Evolutionary conservation across 2,797 vertebrate species (phyloP).

Genomic region (Coreius guichenoti): DNA sequence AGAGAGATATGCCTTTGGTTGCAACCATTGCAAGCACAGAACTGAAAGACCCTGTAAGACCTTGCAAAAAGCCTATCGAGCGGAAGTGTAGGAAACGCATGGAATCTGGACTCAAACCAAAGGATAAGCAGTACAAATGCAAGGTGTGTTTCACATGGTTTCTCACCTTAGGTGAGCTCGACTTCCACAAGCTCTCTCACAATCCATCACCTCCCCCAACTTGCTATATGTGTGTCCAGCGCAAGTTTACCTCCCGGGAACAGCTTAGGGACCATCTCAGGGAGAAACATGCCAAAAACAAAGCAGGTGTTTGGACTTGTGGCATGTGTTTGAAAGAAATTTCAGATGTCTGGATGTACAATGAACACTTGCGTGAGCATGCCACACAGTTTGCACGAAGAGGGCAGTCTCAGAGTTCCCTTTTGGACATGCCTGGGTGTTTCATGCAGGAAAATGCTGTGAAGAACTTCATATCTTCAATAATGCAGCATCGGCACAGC

Average conservation of each 20-base stretch:
- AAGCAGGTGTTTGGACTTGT: slow-evolving; percentile 94
- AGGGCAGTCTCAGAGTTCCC: slow-evolving; percentile 86
- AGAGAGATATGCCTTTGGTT: slow-evolving; percentile 74
- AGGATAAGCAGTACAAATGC: slow-evolving; percentile 94
- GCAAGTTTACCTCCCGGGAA: slow-evolving; percentile 94
- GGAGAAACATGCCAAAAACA: slow-evolving; percentile 93
- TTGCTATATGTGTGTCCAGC: slow-evolving; percentile 98
- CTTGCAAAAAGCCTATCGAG: slow-evolving; percentile 71
- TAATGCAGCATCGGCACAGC: slow-evolving; percentile 83
- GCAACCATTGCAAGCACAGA: slow-evolving; percentile 59
- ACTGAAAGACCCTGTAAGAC: slow-evolving; percentile 71
- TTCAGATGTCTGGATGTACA: slow-evolving; percentile 98
- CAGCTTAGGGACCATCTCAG: slow-evolving; percentile 92
- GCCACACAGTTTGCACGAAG: slow-evolving; percentile 93
- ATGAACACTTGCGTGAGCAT: slow-evolving; percentile 94
- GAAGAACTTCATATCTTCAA: slow-evolving; percentile 88
- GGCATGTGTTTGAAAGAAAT: slow-evolving; percentile 98
- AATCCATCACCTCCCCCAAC: slow-evolving; percentile 95
- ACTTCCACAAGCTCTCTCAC: slow-evolving; percentile 95
- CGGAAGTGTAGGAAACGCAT: slow-evolving; percentile 76
- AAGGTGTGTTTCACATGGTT: slow-evolving; percentile 98
- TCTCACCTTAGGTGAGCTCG: slow-evolving; percentile 89
- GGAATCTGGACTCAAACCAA: slow-evolving; percentile 81
- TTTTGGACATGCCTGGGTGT: slow-evolving; percentile 83
- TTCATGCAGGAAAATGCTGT: slow-evolving; percentile 84